A percentile compares a stretch with the other conserved stretches of the same genome.
phyloP scores from a whole-genome alignment of 2,113 vertebrate species.

The Variabilichromis moorii region DNA sequence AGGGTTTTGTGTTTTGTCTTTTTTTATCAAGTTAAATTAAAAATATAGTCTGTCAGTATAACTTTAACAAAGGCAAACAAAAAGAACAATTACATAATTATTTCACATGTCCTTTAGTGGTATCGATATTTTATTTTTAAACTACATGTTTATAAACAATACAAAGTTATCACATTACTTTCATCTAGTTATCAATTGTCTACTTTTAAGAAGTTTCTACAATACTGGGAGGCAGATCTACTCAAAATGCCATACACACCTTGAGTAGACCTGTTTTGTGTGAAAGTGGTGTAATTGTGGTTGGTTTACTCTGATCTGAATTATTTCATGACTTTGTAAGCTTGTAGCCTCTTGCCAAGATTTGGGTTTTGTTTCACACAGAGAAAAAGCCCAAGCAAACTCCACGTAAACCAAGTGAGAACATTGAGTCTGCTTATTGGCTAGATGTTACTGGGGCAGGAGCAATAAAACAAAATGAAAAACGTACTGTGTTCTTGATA shows the following conservation, averaged over 20 bases:
- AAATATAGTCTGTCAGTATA: not conserved
- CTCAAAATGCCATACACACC: not conserved
- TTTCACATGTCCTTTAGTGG: not conserved
- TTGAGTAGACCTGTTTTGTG: not conserved
- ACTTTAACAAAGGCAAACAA: not conserved
- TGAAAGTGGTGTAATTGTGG: not conserved
- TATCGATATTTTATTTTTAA: not conserved
- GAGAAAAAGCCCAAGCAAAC: not conserved
- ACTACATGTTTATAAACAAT: not conserved
- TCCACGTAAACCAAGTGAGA: not conserved
- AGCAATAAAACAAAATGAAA: not conserved
- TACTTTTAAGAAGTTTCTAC: not conserved
- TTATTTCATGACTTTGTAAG: not conserved
- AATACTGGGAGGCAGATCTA: not conserved
- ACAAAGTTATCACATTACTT: not conserved
- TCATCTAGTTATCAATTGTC: not conserved
- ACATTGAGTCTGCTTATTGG: not conserved
- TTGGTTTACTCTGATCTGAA: not conserved
- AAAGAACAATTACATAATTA: not conserved
- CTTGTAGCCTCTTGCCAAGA: not conserved
- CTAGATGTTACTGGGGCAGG: not conserved
- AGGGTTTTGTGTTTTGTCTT: rapidly evolving
- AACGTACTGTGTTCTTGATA: not conserved
- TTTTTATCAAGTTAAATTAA: not conserved
- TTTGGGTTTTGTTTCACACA: not conserved